phyloP scores from a whole-genome alignment of 2,888 invertebrate genomes.

The Sminthurides aquaticus region DNA sequence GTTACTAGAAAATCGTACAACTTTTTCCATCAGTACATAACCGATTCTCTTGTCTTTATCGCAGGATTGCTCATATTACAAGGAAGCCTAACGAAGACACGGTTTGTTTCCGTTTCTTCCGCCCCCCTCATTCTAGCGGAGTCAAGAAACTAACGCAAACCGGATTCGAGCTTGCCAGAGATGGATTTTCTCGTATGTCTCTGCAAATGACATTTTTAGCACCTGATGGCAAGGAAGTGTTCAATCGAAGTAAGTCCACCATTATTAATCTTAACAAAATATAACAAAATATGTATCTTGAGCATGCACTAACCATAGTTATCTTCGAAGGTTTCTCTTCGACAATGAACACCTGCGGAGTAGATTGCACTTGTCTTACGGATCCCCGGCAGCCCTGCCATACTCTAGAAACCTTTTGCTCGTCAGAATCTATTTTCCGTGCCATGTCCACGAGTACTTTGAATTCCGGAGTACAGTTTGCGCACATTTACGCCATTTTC shows the following conservation, averaged over 20 bases:
- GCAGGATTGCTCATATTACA: slow-evolving; percentile 15
- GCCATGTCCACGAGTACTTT: slow-evolving; percentile 4
- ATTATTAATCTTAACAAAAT: too few species aligned
- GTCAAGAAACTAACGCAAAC: slow-evolving; percentile 2
- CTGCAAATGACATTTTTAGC: slow-evolving; percentile 9
- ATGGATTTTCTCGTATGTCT: slow-evolving; percentile 8
- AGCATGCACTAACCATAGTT: too few species aligned
- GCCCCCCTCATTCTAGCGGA: slow-evolving; percentile 1
- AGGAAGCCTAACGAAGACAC: background rate
- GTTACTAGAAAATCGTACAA: too few species aligned
- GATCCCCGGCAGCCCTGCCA: background rate
- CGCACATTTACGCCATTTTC: slow-evolving; percentile 6
- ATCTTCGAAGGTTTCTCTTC: background rate
- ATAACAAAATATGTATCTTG: background rate
- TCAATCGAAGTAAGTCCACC: slow-evolving; percentile 7
- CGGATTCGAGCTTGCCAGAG: background rate
- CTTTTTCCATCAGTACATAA: too few species aligned
- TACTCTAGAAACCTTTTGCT: background rate
- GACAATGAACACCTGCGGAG: slow-evolving; percentile 9
- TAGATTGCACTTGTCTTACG: slow-evolving; percentile 7
- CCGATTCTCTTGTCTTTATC: too few species aligned
- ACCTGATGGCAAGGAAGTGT: slow-evolving; percentile 6
- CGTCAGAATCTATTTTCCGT: slow-evolving; percentile 3
- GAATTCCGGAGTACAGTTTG: background rate
- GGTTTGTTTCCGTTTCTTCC: slow-evolving; percentile 12